phyloP scores from a whole-genome alignment of 2,113 vertebrate species.

The Zonotrichia leucophrys region DNA sequence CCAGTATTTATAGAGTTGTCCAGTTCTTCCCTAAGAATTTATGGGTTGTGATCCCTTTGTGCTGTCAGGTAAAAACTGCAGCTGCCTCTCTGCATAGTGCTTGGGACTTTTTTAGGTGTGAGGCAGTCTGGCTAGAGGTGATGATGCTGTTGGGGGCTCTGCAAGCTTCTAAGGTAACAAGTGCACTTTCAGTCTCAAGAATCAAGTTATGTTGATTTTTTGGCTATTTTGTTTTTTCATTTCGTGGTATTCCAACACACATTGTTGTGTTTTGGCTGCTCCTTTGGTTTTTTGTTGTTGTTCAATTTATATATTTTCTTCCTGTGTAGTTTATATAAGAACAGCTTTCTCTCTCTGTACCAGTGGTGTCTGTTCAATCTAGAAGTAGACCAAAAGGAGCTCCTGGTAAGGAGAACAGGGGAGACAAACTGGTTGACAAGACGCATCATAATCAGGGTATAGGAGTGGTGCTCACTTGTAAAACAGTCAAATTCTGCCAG shows the following conservation, averaged over 20 bases:
- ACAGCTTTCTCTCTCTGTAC: neutral
- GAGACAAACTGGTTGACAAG: neutral
- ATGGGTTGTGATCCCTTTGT: neutral
- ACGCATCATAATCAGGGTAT: neutral
- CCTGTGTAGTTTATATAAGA: neutral
- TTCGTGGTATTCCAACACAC: neutral
- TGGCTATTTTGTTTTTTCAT: neutral
- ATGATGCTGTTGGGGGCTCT: neutral
- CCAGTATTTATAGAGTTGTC: neutral
- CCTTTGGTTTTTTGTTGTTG: neutral
- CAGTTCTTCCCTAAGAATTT: neutral
- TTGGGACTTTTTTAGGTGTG: neutral
- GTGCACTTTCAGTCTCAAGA: neutral
- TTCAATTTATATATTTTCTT: neutral
- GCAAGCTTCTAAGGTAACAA: neutral
- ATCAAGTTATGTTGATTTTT: neutral
- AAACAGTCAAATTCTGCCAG: neutral
- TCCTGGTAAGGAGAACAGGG: neutral
- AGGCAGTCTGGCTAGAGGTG: neutral
- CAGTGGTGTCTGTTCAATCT: neutral
- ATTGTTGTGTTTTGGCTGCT: neutral
- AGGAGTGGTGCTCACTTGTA: neutral
- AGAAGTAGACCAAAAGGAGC: neutral
- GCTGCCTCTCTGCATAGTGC: neutral
- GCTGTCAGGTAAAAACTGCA: neutral